Evolutionary conservation across 2,113 vertebrate species (phyloP), one percentile per base, ranked within the genome.

Genomic region (Orycteropus afer): DNA sequence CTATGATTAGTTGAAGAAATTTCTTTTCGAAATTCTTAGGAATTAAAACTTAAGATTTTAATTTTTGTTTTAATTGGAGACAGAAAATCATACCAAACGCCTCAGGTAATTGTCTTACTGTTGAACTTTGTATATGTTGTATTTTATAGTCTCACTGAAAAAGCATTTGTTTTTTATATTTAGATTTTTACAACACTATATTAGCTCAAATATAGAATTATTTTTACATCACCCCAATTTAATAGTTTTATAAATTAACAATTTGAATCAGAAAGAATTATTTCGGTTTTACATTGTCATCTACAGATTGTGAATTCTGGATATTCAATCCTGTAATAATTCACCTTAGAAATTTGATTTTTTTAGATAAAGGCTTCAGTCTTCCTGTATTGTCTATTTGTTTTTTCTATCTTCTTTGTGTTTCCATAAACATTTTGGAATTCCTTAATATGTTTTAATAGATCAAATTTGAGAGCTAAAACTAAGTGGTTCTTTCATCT

Each of bases 171-270:
- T 91, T 22, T 85, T 95, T 91, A 20, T 7, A 20, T 73, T 95
- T 63, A 86, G 11, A 49, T 76, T 91, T 93, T 89, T 96, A 2
- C 11, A 92, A 37, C 42, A 65, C 4, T 59, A 22, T 86, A 12
- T 86, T 73, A 79, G 67, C 32, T 69, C n/a, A 90, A 69, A 81
- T 57, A 34, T 40, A 85, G 45, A 67, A 27, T 53, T 76, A 73
- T 51, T 95, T 86, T 76, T 40, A 96, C 94, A 86, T 77, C 12
- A 90, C 61, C 13, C 51, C 37, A 82, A 1, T 81, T 86, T 74
- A 90, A 55, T 18, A 81, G 74, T 97, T 94, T 91, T 81, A 78
- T 20, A 93, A 65, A 84, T 91, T 86, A n/a, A 20, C 51, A 51
- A 1, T 77, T 85, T 55, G 73, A 86, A 20, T 51, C 80, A 67